Base-by-base conservation (phyloP, 2,797 vertebrate genomes). In the Sphenopsis melanotis region DNA sequence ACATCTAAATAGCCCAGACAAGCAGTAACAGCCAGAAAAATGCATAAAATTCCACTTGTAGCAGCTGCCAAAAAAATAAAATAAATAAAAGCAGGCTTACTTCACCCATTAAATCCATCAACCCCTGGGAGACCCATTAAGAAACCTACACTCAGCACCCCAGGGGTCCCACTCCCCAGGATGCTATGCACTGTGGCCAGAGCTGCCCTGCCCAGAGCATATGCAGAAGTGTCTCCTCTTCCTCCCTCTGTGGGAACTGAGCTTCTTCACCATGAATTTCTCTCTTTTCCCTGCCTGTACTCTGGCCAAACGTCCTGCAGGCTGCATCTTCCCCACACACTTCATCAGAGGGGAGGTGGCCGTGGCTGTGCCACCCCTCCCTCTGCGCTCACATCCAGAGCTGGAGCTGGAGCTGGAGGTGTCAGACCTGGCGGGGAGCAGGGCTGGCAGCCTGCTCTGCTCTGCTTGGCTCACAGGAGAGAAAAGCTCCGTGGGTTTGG, bases 31-130 rank as follows among this genome's bases (percentile, higher is more conserved):
- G 74, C 78, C 79, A 94, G 91, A 95, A 95, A 93, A 96, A 96
- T 96, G 91, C 76, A 93, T 86, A 86, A 96, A 89, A 96, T 94
- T 96, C 87, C 87, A 92, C 94, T 88, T 86, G 72, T 52, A 93
- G 72, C 85, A 60, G 92, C 91, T 95, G 96, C 96, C 96, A 97
- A 83, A 89, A 94, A 81, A 88, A 64, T 81, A 83, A 94, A 96
- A 93, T 72, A 95, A 96, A 94, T 93, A 96, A 93, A 91, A 87
- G 81, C 70, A 70, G 86, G 53, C 56, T 95, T 95, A 69, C 80
- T 97, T 95, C 87, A 94, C 76, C 82, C 82, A 90, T 84, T 96
- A 95, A 95, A 97, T 94, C 85, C 85, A 90, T 94, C 94, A 93
- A 4, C 65, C 85, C 84, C 27, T 46, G 53, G 50, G 84, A 96